These are phyloP conservation scores for Helicoverpa armigera DNA, from an alignment of 1,140 invertebrate species.

Conservation along the genomic window DNA sequence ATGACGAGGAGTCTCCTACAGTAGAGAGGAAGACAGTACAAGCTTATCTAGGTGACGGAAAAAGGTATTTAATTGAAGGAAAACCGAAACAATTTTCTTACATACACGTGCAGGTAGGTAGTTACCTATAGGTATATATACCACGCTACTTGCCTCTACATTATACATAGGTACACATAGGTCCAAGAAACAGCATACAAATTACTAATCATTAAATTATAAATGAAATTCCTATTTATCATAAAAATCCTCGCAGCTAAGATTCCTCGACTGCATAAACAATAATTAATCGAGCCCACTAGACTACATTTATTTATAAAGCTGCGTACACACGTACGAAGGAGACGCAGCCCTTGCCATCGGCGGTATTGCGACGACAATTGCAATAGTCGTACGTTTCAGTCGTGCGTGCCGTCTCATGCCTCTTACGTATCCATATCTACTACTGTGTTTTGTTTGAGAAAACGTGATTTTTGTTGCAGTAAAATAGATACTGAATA, in stretches of 20 bases:
- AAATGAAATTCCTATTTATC: background rate
- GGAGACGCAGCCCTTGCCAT: background rate
- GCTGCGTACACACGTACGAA: background rate
- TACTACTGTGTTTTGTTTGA: slow-evolving; percentile 22
- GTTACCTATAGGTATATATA: too few species aligned
- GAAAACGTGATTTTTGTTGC: background rate
- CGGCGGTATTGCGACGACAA: background rate
- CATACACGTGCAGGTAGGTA: too few species aligned
- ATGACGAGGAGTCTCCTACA: too few species aligned
- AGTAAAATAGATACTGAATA: too few species aligned
- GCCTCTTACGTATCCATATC: too few species aligned
- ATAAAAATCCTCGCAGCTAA: background rate
- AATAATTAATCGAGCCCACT: slow-evolving; percentile 2
- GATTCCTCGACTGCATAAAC: background rate
- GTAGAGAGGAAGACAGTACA: too few species aligned
- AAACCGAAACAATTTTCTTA: too few species aligned
- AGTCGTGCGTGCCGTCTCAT: slow-evolving; percentile 7
- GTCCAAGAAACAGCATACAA: background rate
- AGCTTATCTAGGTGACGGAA: too few species aligned
- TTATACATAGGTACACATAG: background rate
- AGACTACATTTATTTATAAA: background rate
- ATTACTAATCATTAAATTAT: slow-evolving; percentile 6
- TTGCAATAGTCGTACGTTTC: slow-evolving; percentile 9
- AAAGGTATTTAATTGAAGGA: too few species aligned
- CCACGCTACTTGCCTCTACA: too few species aligned